Evolutionary conservation across 2,888 invertebrate genomes (phyloP).

Genomic region (Drosophila fungiperda): DNA sequence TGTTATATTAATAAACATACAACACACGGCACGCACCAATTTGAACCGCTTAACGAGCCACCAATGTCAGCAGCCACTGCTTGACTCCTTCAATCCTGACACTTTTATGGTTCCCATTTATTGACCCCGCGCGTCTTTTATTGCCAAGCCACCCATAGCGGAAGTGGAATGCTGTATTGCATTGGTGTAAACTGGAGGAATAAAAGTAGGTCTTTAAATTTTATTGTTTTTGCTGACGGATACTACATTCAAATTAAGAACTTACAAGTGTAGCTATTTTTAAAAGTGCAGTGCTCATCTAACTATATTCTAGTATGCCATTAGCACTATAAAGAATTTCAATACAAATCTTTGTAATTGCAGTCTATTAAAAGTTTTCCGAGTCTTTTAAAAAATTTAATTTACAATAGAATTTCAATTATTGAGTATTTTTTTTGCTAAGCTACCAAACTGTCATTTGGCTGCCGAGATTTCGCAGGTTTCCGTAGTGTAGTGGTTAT

Average conservation of each 20-base stretch:
- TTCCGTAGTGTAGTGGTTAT: slow-evolving; percentile 85
- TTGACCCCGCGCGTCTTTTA: slow-evolving; percentile 44
- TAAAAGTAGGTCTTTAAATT: slow-evolving; percentile 34
- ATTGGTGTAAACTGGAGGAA: slow-evolving; percentile 13
- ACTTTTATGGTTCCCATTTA: slow-evolving; percentile 64
- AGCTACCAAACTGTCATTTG: background rate
- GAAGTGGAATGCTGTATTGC: slow-evolving; percentile 29
- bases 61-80: slow-evolving; percentile 65
- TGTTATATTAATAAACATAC: slow-evolving; percentile 68
- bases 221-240: slow-evolving; percentile 50
- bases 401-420: background rate
- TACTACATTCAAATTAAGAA: slow-evolving; percentile 23
- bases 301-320: background rate
- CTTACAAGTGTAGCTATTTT: background rate
- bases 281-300: background rate
- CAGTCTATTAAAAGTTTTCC: background rate
- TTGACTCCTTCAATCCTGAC: slow-evolving; percentile 42
- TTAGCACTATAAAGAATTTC: background rate
- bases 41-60: slow-evolving; percentile 65
- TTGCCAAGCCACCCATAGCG: slow-evolving; percentile 65
- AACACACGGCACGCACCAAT: slow-evolving; percentile 61
- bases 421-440: background rate
- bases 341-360: slow-evolving; percentile 1
- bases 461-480: background rate
- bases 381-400: background rate